Evolutionary conservation across 2,888 invertebrate genomes (phyloP).

Genomic region (Neelides folsomi): DNA sequence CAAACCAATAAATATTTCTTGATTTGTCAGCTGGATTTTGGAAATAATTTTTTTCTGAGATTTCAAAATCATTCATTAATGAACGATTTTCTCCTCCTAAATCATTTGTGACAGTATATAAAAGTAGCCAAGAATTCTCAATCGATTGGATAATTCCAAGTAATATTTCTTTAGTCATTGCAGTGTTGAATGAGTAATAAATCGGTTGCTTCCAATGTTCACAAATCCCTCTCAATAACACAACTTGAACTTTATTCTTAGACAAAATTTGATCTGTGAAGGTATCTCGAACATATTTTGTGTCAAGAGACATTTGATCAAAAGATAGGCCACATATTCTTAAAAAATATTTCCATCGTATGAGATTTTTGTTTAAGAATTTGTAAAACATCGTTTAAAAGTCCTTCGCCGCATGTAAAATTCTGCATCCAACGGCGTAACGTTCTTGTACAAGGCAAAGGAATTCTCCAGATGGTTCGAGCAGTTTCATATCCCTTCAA

Average conservation of each 20-base stretch:
- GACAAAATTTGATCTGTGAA: conserved; percentile 6
- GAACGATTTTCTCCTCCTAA: conserved; percentile 6
- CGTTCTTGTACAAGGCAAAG: conserved; percentile 7
- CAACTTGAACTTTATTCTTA: conserved; percentile 2
- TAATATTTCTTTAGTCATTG: conserved; percentile 1
- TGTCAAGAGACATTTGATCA: conserved; percentile 11
- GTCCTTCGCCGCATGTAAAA: conserved; percentile 4
- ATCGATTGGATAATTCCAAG: conserved; percentile 3
- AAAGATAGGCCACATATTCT: conserved; percentile 4
- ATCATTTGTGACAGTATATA: conserved; percentile 6
- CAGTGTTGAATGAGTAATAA: too few relatives aligned
- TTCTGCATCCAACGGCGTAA: conserved; percentile 5
- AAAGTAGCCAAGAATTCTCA: not conserved
- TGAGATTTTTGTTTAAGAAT: not conserved
- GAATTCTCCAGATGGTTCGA: conserved; percentile 1
- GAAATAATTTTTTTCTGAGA: conserved; percentile 1
- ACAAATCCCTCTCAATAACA: too few relatives aligned
- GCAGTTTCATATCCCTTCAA: not conserved
- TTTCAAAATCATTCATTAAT: conserved; percentile 8
- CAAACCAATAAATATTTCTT: conserved; percentile 4
- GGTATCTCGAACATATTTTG: conserved; percentile 4
- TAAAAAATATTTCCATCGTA: not conserved
- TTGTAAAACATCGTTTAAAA: not conserved
- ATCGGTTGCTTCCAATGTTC: too few relatives aligned
- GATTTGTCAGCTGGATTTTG: not conserved